phyloP scores from a whole-genome alignment of 2,797 vertebrate species.

The Neostethus bicornis region DNA sequence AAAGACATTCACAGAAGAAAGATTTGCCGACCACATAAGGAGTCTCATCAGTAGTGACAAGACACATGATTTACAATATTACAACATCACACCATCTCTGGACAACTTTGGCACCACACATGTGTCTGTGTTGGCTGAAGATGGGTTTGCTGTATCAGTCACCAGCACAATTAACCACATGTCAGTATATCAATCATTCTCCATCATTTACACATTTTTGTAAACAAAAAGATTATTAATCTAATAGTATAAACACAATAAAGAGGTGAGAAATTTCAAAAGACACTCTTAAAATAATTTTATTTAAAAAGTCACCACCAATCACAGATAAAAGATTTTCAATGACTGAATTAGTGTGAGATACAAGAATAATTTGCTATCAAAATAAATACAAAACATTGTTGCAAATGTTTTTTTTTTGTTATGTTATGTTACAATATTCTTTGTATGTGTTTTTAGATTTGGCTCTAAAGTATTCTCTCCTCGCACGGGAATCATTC shows the following conservation, averaged over 20 bases:
- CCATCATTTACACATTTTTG: neutral
- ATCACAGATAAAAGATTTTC: neutral
- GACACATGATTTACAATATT: conserved; percentile 76
- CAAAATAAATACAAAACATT: neutral
- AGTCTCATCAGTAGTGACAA: conserved; percentile 65
- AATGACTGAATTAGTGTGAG: neutral
- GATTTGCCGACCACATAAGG: conserved; percentile 71
- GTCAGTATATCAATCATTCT: conserved; percentile 74
- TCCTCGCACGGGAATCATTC: conserved; percentile 84
- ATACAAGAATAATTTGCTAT: neutral
- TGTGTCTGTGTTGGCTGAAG: conserved; percentile 85
- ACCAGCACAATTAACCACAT: conserved; percentile 94
- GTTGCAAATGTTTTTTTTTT: conserved; percentile 11
- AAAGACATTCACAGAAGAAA: conserved; percentile 63
- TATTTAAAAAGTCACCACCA: neutral
- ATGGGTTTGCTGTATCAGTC: conserved; percentile 88
- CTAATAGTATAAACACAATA: conserved; percentile 1
- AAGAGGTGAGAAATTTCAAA: conserved; percentile 23
- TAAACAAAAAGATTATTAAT: neutral
- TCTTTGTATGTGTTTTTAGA: no score
- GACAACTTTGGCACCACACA: conserved; percentile 85
- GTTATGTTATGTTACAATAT: no score
- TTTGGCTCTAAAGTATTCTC: conserved; percentile 90
- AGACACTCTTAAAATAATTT: conserved; percentile 4
- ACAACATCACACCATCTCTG: conserved; percentile 60